phyloP scores from a whole-genome alignment of 2,113 vertebrate species.

The Urocynchramus pylzowi region DNA sequence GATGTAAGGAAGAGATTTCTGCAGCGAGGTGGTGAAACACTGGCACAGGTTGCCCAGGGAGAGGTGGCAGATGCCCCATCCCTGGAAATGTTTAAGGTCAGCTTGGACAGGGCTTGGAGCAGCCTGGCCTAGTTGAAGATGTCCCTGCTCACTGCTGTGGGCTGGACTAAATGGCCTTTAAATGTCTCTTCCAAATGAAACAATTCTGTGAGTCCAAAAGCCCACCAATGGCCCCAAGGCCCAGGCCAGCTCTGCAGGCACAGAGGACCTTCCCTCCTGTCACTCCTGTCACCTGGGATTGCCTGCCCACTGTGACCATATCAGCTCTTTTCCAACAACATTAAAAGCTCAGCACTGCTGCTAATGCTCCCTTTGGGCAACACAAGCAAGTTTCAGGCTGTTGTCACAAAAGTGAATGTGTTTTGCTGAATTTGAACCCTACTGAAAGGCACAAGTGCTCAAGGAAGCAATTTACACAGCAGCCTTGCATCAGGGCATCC shows the following conservation, averaged over 20 bases:
- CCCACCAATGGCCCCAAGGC: rapidly evolving
- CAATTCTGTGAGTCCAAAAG: background rate
- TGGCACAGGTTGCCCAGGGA: background rate
- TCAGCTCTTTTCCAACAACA: background rate
- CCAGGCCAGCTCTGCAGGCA: background rate
- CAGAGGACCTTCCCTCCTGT: background rate
- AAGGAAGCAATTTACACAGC: background rate
- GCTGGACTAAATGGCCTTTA: background rate
- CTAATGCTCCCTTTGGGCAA: background rate
- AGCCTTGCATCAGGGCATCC: background rate
- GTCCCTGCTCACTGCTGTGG: background rate
- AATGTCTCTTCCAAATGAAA: background rate
- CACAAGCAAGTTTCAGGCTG: background rate
- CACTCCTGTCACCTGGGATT: background rate
- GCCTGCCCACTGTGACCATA: background rate
- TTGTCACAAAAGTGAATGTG: background rate
- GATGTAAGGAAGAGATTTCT: background rate
- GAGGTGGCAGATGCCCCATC: background rate
- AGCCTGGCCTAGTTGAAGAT: background rate
- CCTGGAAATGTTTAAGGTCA: background rate
- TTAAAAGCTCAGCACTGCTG: background rate
- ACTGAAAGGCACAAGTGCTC: background rate
- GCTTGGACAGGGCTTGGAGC: background rate
- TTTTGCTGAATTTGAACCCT: background rate
- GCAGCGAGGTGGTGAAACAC: background rate